Base-by-base conservation (phyloP, 2,797 vertebrate species). In the Xenops minutus region DNA sequence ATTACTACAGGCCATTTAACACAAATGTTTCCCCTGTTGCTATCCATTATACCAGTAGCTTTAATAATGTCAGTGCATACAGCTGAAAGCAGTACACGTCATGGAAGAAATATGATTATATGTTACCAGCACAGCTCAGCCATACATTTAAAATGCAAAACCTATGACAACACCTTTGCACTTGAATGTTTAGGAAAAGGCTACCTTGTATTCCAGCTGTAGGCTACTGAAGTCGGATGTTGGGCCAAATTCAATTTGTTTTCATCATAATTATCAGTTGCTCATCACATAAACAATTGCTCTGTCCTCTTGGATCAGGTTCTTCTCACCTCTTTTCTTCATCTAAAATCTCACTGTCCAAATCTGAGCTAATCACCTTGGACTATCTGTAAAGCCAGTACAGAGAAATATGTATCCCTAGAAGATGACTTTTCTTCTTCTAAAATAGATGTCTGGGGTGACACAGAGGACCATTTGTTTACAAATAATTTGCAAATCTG, bases 1-100 rank as follows among this genome's bases (percentile, higher is more conserved):
- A 79, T 95, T 90, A 85, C 91, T 67, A 79, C 77, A 95, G 94
- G 51, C 59, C 89, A 74, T 94, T 97, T 94, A 93, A 34, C 94
- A 82, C 63, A 68, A 95, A 92, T 63, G 88, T 67, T 78, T 90
- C 93, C 90, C 93, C 71, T 73, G 85, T 54, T 90, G 77, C 88
- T 58, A 76, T 92, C 92, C 67, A 51, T 96, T 94, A 82, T 78
- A 62, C 15, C n/a, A 48, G 73, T 14, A 68, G 32, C 68, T 90
- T 88, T 83, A 78, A 75, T 73, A 93, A 81, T 74, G 80, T 85
- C 69, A 52, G 8, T 36, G 39, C 0, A 1, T 48, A 84, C 34
- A 77, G n/a, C 82, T 83, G 68, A 80, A 41, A 79, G 49, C n/a
- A 13, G 30, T 48, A 72, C 37, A n/a, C 0, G 0, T 68, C 51